Conservation (phyloP, 2,113 vertebrate species). For the Tamias sibiricus region DNA sequence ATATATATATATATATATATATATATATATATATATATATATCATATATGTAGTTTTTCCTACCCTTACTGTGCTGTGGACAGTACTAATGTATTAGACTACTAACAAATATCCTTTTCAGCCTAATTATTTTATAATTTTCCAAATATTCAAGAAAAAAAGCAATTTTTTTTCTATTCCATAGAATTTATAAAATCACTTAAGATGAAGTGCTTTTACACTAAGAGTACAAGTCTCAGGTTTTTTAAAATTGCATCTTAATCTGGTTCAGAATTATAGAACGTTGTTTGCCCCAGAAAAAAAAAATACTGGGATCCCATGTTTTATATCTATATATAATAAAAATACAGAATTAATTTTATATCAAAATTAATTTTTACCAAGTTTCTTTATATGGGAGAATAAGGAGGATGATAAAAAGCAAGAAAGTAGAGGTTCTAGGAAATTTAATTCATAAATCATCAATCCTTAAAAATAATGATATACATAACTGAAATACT, state of each 20-base stretch:
- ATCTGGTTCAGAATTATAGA: background rate
- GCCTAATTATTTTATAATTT: slow-evolving; percentile 23
- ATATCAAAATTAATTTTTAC: background rate
- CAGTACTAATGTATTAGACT: background rate
- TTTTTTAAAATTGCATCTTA: background rate
- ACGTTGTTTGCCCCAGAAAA: background rate
- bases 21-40: background rate
- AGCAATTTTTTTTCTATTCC: background rate
- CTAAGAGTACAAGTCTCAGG: background rate
- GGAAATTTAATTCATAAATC: slow-evolving; percentile 12
- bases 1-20: background rate
- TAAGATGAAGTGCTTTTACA: background rate
- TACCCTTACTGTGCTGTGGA: background rate
- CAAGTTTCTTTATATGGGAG: background rate
- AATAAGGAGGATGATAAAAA: slow-evolving; percentile 37
- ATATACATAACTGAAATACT: background rate
- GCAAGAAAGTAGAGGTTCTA: background rate
- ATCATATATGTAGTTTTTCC: background rate
- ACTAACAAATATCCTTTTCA: background rate
- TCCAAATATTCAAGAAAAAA: background rate
- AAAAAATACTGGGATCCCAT: background rate
- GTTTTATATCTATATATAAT: background rate
- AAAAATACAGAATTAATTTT: background rate
- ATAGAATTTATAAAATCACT: background rate
- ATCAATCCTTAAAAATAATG: background rate